A percentile compares a stretch with the other conserved stretches of the same genome.
These are phyloP conservation scores for Sympetrum striolatum DNA, from an alignment of 2,888 invertebrate species.

Conservation along the genomic window DNA sequence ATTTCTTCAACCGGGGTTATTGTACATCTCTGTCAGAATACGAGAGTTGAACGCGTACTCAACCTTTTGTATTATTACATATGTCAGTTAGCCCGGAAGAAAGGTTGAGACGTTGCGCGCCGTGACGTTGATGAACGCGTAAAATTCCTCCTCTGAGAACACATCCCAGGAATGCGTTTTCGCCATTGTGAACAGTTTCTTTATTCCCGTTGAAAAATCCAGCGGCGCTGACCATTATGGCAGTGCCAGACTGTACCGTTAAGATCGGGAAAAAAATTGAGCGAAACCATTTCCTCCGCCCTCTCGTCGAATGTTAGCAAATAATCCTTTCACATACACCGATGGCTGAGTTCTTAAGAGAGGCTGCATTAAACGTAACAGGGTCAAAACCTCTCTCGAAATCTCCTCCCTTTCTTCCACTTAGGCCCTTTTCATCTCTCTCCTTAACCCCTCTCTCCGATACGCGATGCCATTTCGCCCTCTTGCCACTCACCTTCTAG, in stretches of 20 bases:
- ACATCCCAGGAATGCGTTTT: background rate
- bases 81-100: background rate
- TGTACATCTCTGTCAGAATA: too few relatives aligned
- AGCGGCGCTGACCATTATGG: background rate
- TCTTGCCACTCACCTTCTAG: slow-evolving; percentile 28
- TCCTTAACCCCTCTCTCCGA: background rate
- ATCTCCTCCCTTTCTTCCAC: background rate
- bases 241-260: background rate
- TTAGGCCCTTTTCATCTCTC: slow-evolving; percentile 2
- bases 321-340: background rate
- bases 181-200: background rate
- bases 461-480: slow-evolving; percentile 3
- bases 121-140: background rate
- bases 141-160: background rate
- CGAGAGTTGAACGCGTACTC: background rate
- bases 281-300: background rate
- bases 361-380: slow-evolving; percentile 25
- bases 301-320: background rate
- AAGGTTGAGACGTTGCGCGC: background rate
- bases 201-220: background rate
- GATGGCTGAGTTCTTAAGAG: background rate
- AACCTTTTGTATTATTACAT: background rate
- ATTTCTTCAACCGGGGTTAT: too few relatives aligned
- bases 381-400: slow-evolving; percentile 25
- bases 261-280: background rate